Percentiles rank a stretch among this genome's conserved stretches.
These are phyloP conservation scores for Chaetorhynchus papuensis DNA, from an alignment of 2,113 vertebrate species.

Conservation along the genomic window DNA sequence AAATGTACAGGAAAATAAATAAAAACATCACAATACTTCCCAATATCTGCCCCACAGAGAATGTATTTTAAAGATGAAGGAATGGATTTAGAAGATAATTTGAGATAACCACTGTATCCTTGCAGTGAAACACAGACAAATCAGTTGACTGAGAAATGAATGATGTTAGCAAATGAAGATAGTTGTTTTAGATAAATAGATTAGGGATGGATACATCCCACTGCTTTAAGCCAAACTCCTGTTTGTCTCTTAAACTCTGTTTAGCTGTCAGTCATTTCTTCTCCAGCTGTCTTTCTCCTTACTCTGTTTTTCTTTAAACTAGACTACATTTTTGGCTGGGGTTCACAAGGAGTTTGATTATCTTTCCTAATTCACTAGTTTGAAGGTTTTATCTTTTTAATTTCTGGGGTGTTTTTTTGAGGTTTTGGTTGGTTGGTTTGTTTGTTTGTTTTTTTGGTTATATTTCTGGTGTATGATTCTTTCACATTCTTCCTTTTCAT, in stretches of 20 bases:
- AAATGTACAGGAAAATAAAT: not conserved
- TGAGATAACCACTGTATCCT: not conserved
- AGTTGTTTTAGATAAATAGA: not conserved
- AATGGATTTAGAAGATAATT: not conserved
- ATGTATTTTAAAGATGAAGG: not conserved
- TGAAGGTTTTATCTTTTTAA: not conserved
- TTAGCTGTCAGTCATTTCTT: not conserved
- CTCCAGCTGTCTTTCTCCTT: not conserved
- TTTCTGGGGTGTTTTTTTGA: not conserved
- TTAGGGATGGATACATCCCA: not conserved
- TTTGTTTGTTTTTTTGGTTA: not conserved
- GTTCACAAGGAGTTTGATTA: not conserved
- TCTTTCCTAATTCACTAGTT: not conserved
- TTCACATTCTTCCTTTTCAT: not conserved
- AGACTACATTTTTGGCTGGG: not conserved
- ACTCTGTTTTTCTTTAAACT: not conserved
- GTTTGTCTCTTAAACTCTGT: not conserved
- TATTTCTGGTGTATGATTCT: not conserved
- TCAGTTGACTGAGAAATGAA: not conserved
- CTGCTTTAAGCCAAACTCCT: not conserved
- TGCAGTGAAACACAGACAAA: not conserved
- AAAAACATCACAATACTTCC: not conserved
- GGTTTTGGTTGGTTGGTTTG: not conserved
- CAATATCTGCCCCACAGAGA: not conserved
- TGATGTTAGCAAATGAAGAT: accelerated